A percentile compares a stretch with the other conserved stretches of the same genome.
phyloP scores from a whole-genome alignment of 2,113 vertebrate species.

The Epinephelus moara region DNA sequence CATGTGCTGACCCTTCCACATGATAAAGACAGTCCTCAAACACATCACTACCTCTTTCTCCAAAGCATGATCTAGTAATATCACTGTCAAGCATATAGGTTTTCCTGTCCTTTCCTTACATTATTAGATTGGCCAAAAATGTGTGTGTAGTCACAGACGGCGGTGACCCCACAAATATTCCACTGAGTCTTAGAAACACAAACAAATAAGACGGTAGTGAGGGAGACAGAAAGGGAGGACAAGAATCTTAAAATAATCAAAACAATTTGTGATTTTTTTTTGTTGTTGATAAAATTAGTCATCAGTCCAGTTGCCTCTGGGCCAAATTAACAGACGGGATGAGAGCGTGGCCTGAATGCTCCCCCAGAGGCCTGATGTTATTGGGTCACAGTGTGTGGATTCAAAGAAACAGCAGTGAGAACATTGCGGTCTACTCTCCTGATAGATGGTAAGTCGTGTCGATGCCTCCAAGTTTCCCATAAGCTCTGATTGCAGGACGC shows the following conservation, averaged over 20 bases:
- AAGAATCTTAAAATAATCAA: conserved; percentile 23
- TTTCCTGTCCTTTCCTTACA: too few species aligned
- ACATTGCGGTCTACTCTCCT: conserved; percentile 59
- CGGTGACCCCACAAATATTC: neutral
- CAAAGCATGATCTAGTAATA: too few species aligned
- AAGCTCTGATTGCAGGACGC: conserved; percentile 37
- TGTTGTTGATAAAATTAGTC: neutral
- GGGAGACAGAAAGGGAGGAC: neutral
- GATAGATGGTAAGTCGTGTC: conserved; percentile 48
- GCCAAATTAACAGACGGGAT: conserved; percentile 32
- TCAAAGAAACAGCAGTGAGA: conserved; percentile 54
- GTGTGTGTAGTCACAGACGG: neutral
- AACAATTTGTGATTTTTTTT: neutral
- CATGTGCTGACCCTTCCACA: too few species aligned
- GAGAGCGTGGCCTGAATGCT: conserved; percentile 23
- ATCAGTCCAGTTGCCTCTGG: conserved; percentile 3
- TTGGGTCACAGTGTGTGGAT: conserved; percentile 43
- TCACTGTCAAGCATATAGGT: neutral
- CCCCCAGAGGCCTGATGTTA: conserved; percentile 37
- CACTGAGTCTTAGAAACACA: neutral
- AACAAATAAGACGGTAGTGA: conserved; percentile 5
- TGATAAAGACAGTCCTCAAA: too few species aligned
- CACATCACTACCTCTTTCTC: too few species aligned
- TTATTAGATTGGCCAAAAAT: conserved; percentile 1
- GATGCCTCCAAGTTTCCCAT: conserved; percentile 65